These are phyloP conservation scores for Tiliqua scincoides DNA, from an alignment of 2,113 vertebrate genomes.

Conservation along the genomic window DNA sequence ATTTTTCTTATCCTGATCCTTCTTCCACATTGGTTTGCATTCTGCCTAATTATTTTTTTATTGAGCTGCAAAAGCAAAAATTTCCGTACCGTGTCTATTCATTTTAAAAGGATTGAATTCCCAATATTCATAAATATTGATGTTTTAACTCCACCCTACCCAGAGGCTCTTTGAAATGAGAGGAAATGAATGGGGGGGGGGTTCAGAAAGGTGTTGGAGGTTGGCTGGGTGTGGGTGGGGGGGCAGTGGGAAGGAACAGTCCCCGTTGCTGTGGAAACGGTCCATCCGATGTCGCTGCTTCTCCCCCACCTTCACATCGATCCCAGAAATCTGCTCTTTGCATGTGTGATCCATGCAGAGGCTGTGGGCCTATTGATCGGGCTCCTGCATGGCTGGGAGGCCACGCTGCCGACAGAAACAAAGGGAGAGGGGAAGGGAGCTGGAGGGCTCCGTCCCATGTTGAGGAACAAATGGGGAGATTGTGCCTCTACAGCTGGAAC, in stretches of 20 bases:
- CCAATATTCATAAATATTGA: background rate
- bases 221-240: background rate
- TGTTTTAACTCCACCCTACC: fast-evolving
- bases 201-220: background rate
- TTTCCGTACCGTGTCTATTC: background rate
- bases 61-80: too few species aligned
- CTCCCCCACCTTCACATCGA: conserved; percentile 69
- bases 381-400: conserved; percentile 58
- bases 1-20: too few species aligned
- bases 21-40: too few species aligned
- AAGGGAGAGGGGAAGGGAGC: conserved; percentile 58
- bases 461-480: background rate
- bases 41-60: too few species aligned
- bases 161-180: conserved; percentile 6
- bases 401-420: conserved; percentile 58
- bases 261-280: conserved; percentile 62
- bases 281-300: conserved; percentile 46
- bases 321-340: conserved; percentile 72
- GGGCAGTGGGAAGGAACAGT: conserved; percentile 27
- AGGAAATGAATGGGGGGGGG: background rate
- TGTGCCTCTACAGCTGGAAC: background rate
- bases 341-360: conserved; percentile 78
- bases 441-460: background rate
- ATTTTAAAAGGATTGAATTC: background rate
- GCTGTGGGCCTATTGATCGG: conserved; percentile 75